Conservation (phyloP, 2,113 vertebrate species). For the Caloenas nicobarica region DNA sequence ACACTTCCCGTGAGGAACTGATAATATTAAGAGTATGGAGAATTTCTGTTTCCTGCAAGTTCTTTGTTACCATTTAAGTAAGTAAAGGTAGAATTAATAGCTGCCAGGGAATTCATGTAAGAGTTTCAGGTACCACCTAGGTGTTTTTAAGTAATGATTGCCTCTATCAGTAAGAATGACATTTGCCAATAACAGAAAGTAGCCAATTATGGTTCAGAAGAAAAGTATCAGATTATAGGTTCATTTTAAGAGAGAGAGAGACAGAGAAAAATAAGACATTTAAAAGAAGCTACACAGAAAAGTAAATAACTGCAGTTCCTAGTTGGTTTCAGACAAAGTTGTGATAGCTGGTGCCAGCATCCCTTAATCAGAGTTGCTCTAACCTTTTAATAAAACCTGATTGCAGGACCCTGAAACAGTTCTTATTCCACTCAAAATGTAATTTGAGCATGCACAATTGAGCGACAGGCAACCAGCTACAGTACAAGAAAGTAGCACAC, state of each 20-base stretch:
- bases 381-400: neutral
- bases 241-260: neutral
- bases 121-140: neutral
- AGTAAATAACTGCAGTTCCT: neutral
- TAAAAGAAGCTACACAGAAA: neutral
- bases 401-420: neutral
- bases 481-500: neutral
- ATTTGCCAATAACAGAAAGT: neutral
- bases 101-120: neutral
- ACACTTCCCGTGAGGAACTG: neutral
- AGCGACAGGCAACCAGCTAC: neutral
- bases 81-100: neutral
- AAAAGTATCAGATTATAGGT: neutral
- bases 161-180: neutral
- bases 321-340: neutral
- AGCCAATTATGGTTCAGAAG: neutral
- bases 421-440: neutral
- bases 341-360: neutral
- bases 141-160: neutral
- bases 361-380: neutral
- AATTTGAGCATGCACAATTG: neutral
- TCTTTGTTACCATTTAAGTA: neutral
- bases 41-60: neutral
- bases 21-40: neutral
- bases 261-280: neutral